Percentiles rank a stretch among this genome's conserved stretches.
Conservation (phyloP, 2,113 vertebrate species). For the Galemys pyrenaicus region DNA sequence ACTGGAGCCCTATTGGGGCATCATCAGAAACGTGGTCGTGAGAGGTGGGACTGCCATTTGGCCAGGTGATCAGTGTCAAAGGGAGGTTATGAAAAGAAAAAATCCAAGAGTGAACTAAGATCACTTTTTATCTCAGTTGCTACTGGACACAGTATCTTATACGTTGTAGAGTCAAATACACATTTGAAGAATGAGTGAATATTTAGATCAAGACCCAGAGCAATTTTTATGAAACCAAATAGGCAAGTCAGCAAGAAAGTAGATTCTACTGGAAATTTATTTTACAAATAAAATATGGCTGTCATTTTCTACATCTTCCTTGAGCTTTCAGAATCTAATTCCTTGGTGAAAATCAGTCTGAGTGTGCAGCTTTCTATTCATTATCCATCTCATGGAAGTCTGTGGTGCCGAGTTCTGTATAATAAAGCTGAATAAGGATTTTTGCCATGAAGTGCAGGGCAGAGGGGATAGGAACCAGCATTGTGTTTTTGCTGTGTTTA, state of each 20-base stretch:
- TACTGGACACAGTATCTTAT: neutral
- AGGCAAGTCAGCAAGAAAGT: slow-evolving; percentile 1
- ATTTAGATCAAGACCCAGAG: neutral
- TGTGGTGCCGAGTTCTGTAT: neutral
- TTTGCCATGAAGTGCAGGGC: neutral
- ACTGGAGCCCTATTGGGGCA: accelerated
- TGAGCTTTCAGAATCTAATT: neutral
- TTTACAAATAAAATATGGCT: neutral
- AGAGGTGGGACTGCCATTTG: neutral
- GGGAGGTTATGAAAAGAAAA: neutral
- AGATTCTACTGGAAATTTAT: neutral
- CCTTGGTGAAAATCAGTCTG: neutral
- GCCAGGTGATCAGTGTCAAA: neutral
- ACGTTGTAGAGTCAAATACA: neutral
- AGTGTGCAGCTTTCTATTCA: neutral
- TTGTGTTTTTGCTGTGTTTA: neutral
- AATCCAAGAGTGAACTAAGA: neutral
- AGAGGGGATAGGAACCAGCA: neutral
- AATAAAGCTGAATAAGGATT: neutral
- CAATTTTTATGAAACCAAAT: neutral
- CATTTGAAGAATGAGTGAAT: neutral
- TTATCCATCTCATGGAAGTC: neutral
- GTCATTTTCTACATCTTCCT: neutral
- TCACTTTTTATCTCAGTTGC: neutral
- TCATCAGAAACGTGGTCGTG: neutral